A percentile compares a stretch with the other conserved stretches of the same genome.
Conservation (phyloP, 2,888 invertebrate species). For the Nemotelus pantherinus region DNA sequence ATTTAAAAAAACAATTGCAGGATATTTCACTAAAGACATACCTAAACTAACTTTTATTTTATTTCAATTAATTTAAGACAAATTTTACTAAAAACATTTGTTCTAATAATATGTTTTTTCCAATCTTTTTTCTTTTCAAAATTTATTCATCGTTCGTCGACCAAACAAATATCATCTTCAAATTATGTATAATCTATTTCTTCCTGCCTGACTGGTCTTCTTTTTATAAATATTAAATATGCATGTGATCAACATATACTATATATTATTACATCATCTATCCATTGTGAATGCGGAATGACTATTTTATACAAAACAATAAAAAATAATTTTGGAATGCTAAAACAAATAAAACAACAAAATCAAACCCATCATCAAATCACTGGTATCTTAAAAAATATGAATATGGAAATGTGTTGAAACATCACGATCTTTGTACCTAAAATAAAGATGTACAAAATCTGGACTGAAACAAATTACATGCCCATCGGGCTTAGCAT, state of each 20-base stretch:
- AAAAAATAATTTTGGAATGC: not conserved
- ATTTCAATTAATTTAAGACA: no score
- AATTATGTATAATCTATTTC: slow-evolving; percentile 1
- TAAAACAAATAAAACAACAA: no score
- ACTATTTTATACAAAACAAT: not conserved
- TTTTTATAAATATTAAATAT: slow-evolving; percentile 2
- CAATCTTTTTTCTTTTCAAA: slow-evolving; percentile 29
- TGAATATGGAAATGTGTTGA: slow-evolving; percentile 6
- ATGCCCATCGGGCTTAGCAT: slow-evolving; percentile 96
- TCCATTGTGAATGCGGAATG: slow-evolving; percentile 33
- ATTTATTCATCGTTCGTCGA: slow-evolving; percentile 31
- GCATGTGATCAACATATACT: slow-evolving; percentile 21
- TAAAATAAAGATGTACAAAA: slow-evolving; percentile 76
- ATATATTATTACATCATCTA: slow-evolving; percentile 8
- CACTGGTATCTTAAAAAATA: not conserved
- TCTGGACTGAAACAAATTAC: slow-evolving; percentile 96
- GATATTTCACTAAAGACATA: no score
- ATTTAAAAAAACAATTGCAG: no score
- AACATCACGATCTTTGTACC: slow-evolving; percentile 23
- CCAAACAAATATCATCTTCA: slow-evolving; percentile 8
- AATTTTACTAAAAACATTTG: no score
- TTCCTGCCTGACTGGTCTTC: slow-evolving; percentile 16
- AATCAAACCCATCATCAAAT: no score
- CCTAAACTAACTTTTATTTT: no score
- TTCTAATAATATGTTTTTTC: not conserved